Conservation (phyloP, 2,888 invertebrate genomes). For the Adelognathus sp. region DNA sequence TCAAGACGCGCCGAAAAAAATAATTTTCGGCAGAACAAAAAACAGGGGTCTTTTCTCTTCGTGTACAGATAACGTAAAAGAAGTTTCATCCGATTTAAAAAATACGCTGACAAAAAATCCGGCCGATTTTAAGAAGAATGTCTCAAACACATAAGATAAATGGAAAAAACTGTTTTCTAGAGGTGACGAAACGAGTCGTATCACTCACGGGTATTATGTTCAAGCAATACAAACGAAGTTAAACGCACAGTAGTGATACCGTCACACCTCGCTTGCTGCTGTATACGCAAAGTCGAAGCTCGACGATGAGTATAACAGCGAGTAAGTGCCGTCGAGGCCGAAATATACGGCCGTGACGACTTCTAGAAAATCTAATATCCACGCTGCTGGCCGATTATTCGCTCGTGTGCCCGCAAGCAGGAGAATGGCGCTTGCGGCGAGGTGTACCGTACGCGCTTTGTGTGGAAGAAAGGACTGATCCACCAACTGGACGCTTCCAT, state of each 20-base stretch:
- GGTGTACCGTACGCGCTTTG: background rate
- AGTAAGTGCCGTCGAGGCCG: constrained; percentile 13
- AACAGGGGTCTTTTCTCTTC: too few species aligned
- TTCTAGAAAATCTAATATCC: constrained; percentile 29
- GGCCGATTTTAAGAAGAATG: background rate
- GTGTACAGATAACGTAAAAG: too few species aligned
- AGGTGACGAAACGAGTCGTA: background rate
- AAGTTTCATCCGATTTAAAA: too few species aligned
- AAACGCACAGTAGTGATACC: background rate
- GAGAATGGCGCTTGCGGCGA: background rate
- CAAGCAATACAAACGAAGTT: background rate
- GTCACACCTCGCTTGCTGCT: background rate
- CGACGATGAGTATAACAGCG: background rate
- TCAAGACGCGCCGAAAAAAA: too few species aligned
- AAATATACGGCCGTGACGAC: constrained; percentile 29
- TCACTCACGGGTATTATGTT: background rate
- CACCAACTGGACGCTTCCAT: too few species aligned
- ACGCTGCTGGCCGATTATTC: constrained; percentile 6
- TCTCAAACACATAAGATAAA: background rate
- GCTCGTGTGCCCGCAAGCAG: constrained; percentile 6
- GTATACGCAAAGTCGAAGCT: background rate
- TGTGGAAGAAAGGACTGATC: background rate
- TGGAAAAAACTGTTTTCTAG: background rate
- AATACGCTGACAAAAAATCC: background rate
- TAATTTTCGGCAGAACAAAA: too few species aligned